Evolutionary conservation across 2,797 vertebrate species (phyloP), one percentile per base, ranked within the genome.

Genomic region (Pseudocheirus occidentalis): DNA sequence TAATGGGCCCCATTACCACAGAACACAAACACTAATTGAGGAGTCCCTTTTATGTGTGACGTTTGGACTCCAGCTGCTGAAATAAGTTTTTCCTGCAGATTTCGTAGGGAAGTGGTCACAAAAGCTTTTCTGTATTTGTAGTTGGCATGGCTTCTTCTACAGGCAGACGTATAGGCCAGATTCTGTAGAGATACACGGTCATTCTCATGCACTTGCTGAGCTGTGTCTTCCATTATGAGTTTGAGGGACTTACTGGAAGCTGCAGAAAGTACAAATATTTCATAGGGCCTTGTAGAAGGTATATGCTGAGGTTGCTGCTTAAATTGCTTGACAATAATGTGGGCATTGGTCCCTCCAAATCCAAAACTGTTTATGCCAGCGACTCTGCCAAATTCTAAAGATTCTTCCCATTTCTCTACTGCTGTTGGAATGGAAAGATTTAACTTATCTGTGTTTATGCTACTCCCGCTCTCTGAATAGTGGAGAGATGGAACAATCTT

Each of bases 361-460:
- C 99, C 99, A 99, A 99, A 99, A 97, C 98, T 99, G 97, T 99
- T 99, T 96, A 99, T 97, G 34, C 99, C 99, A 96, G 99, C 99
- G 73, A 99, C 95, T 97, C 98, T 99, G 92, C 97, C 98, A 29
- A 96, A 96, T 81, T 98, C 98, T 18, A 94, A 87, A 10, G 97
- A 96, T n/a, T 98, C 98, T 95, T 98, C 97, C 99, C 99, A 99
- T 46, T 87, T 27, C 73, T 87, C 73, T 10, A 87, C 18, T 87
- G 7, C 1, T 87, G 73, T 87, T 24, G 73, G 40, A 27, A 87
- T 87, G 73, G 73, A 87, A 27, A 87, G 21, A 87, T 87, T 87
- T 46, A 87, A 46, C 7, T 27, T 87, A 46, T 46, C 40, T 87
- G 4, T 46, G 4, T 87, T 46, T 46, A 87, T 87, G 73, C 73